Base-by-base conservation (phyloP, 2,888 invertebrate species). In the Eupelmus urozonus region DNA sequence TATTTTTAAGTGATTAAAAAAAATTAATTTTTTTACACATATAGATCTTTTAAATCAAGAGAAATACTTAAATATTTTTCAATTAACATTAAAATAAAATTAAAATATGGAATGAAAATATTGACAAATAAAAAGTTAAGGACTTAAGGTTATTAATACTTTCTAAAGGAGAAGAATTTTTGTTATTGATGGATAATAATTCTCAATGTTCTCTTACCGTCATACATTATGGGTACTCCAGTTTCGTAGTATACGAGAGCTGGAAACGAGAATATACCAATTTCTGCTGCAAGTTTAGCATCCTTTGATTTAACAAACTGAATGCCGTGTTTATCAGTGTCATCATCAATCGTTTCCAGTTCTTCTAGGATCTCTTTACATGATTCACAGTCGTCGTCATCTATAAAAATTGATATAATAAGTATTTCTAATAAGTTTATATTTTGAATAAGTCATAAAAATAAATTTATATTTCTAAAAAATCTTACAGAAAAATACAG, bases 241-340 rank as follows among this genome's bases (percentile, higher is more conserved):
- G 96, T 96, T 91, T 97, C 97, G 88, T 97, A 97, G 90, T 97
- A 97, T 69, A 97, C 96, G 84, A 97, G 91, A 79, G 96, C 96
- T 81, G 97, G 97, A 88, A 97, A 96, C 86, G 96, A 95, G 91
- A 96, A 96, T 87, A 97, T 96, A 82, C 97, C 97, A 86, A 97
- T 95, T 90, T 97, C 96, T 63, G 96, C 95, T 1, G 97, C 97
- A 81, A 97, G 90, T 88, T 96, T 96, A 0, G 95, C 93, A 90
- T 97, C 97, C 88, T 96, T 96, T 2, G 97, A 96, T 88, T 97
- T 97, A 49, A 97, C 97, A 90, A 97, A 97, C 90, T 97, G 96
- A 85, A 97, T 97, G 67, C 96, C 97, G 85, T 96, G 95, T 87
- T 96, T 94, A 86, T 97, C 97, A 5, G 97, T 96, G 85, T 97